Conservation (phyloP, 2,888 invertebrate genomes). For the Cryptops parisi region DNA sequence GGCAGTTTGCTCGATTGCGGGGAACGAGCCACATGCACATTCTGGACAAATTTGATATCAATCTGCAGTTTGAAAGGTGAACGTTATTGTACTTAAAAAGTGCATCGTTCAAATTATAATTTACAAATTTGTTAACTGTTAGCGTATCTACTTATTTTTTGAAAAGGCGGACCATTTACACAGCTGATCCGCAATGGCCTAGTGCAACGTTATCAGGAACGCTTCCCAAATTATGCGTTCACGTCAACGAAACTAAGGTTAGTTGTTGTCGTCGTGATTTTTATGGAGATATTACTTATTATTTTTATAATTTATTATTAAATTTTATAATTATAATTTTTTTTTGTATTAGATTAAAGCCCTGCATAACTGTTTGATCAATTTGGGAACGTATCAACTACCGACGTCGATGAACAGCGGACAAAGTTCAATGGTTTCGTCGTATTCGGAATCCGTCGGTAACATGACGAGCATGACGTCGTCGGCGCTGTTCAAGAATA, state of each 20-base stretch:
- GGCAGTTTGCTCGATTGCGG: conserved; percentile 72
- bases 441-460: not conserved
- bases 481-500: no score
- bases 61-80: conserved; percentile 26
- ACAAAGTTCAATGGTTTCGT: not conserved
- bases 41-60: conserved; percentile 52
- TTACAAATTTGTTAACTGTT: no score
- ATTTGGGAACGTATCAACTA: not conserved
- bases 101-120: not conserved
- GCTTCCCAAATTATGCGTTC: conserved; percentile 71
- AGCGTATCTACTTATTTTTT: no score
- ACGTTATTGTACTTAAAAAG: not conserved
- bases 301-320: not conserved
- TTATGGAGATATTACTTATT: no score
- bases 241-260: conserved; percentile 83
- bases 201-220: conserved; percentile 67
- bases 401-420: not conserved
- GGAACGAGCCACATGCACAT: conserved; percentile 73
- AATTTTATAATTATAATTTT: no score
- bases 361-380: conserved; percentile 5
- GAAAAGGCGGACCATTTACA: conserved; percentile 37
- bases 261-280: no score
- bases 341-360: conserved; percentile 6
- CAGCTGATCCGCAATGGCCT: conserved; percentile 74
- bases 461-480: no score